phyloP scores from a whole-genome alignment of 2,888 invertebrate genomes.

The Cryptus viduatorius region DNA sequence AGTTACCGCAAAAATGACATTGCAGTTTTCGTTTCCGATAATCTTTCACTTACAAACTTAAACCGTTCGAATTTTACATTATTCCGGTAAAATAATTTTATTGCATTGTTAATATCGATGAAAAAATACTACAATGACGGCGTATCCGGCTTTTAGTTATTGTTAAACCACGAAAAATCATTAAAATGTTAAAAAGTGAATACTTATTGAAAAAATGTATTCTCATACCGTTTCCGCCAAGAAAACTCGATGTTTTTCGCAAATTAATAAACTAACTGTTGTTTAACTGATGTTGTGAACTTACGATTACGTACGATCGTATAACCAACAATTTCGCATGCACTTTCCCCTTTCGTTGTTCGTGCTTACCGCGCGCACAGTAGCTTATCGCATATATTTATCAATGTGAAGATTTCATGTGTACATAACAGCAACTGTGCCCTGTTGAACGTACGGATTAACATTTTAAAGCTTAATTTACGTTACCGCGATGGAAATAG shows the following conservation, averaged over 20 bases:
- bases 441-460: conserved; percentile 5
- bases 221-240: not conserved
- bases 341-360: conserved; percentile 31
- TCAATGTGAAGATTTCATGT: conserved; percentile 20
- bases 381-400: conserved; percentile 37
- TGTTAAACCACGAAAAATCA: too few species aligned
- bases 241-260: not conserved
- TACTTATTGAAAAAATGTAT: not conserved
- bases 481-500: not conserved
- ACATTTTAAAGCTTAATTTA: conserved; percentile 13
- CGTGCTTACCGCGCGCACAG: conserved; percentile 1
- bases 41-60: too few species aligned
- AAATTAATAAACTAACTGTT: not conserved
- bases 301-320: not conserved
- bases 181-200: too few species aligned
- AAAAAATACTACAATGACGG: too few species aligned
- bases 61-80: too few species aligned
- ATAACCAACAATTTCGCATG: conserved; percentile 30
- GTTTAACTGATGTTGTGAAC: not conserved
- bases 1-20: too few species aligned
- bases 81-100: too few species aligned
- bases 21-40: too few species aligned
- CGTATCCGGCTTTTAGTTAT: too few species aligned
- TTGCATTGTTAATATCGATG: too few species aligned
- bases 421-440: not conserved